Evolutionary conservation across 2,888 invertebrate genomes (phyloP).

Genomic region (Drosophila subsilvestris): DNA sequence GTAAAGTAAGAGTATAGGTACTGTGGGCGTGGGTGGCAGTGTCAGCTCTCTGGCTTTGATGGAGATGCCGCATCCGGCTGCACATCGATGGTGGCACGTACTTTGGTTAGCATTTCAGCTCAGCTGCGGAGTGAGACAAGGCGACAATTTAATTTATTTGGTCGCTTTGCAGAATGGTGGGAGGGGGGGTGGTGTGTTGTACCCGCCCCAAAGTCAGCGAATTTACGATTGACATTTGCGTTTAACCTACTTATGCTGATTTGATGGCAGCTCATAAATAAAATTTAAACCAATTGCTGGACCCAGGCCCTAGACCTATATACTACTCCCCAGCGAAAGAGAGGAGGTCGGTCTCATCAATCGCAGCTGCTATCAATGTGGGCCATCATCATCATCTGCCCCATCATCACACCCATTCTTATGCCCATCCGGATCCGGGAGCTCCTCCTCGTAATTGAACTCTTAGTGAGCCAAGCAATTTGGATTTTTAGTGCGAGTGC

Average conservation of each 20-base stretch:
- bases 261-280: conserved; percentile 82
- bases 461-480: conserved; percentile 75
- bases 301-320: conserved; percentile 44
- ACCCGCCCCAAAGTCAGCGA: conserved; percentile 66
- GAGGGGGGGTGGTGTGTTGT: neutral
- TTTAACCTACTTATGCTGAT: conserved; percentile 83
- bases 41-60: conserved; percentile 25
- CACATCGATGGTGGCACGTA: conserved; percentile 63
- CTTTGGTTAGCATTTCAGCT: conserved; percentile 75
- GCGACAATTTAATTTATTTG: conserved; percentile 79
- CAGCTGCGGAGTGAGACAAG: conserved; percentile 66
- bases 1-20: neutral
- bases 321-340: neutral
- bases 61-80: conserved; percentile 24
- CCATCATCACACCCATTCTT: conserved; percentile 30
- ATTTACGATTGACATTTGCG: conserved; percentile 82
- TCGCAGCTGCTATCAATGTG: conserved; percentile 77
- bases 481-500: conserved; percentile 60
- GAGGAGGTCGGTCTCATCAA: conserved; percentile 59
- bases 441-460: conserved; percentile 66
- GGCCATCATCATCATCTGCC: conserved; percentile 54
- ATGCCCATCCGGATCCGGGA: conserved; percentile 38
- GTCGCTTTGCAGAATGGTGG: conserved; percentile 53
- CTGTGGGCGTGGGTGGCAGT: neutral
- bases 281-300: conserved; percentile 80